Evolutionary conservation across 2,797 vertebrate species (phyloP), one percentile per base, ranked within the genome.

Genomic region (Brotula barbata): DNA sequence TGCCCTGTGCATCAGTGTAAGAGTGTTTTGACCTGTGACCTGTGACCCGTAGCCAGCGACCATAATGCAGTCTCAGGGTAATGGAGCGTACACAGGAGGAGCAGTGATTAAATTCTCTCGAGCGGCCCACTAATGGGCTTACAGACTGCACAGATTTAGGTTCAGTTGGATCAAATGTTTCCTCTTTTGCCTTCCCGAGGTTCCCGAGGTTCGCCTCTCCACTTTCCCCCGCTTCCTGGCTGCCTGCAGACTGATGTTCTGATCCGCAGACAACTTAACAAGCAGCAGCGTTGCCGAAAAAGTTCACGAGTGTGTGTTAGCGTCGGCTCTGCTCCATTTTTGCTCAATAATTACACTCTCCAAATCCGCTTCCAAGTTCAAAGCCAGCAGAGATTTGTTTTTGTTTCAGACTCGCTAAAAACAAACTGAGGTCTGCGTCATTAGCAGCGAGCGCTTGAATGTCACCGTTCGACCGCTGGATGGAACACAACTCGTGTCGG

Each of bases 101-200:
- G 73, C 65, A 48, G 58, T 80, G 76, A 87, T 83, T 85, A 82
- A 86, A 83, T 59, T 68, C 80, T 71, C 48, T 59, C 33, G 58
- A 66, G 62, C 46, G 28, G 66, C 51, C 17, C 0, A 47, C 75
- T 84, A 77, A 88, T 75, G 62, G 78, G 68, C 75, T 81, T 77
- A 78, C 37, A 76, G 69, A 68, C 65, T 53, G 46, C 66, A 55
- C 68, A 73, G 65, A 81, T 85, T 81, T 62, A 63, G 75, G 59
- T 79, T 76, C 48, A 54, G 62, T 63, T 55, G 47, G 31, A 68
- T 72, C 68, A 74, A 72, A 66, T 22, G 53, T 33, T 56, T 82
- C 53, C 70, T 77, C 52, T 71, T 75, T 66, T 65, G 77, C 46
- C 74, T 82, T 77, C 68, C 55, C 50, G 67, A 68, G 72, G 72